phyloP scores from a whole-genome alignment of 2,888 invertebrate genomes.

The Cotesia congregata region DNA sequence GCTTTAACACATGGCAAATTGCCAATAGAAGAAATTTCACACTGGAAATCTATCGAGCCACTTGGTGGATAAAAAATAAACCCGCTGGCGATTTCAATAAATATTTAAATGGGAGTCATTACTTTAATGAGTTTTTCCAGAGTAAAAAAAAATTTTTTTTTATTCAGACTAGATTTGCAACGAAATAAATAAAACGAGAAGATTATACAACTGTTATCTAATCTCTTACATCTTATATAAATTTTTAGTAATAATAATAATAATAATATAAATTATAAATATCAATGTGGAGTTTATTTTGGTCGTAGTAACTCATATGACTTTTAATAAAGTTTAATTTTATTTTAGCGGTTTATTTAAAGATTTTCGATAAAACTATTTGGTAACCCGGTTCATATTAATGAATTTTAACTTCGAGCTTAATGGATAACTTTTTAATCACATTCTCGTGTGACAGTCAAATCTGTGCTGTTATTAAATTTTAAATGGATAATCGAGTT shows the following conservation, averaged over 20 bases:
- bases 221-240: neutral
- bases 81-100: slow-evolving; percentile 3
- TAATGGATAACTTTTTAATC: neutral
- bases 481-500: neutral
- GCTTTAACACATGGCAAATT: slow-evolving; percentile 28
- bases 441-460: neutral
- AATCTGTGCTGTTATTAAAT: neutral
- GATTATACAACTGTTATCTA: neutral
- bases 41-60: neutral
- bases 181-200: neutral
- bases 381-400: neutral
- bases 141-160: neutral
- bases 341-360: neutral
- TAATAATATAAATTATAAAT: neutral
- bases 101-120: neutral
- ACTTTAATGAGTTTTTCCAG: neutral
- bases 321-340: neutral
- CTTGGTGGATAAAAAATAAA: neutral
- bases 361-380: neutral
- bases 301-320: neutral
- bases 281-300: neutral
- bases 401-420: neutral
- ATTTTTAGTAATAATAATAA: too few relatives aligned
- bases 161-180: neutral
- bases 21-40: slow-evolving; percentile 39